A percentile compares a stretch with the other conserved stretches of the same genome.
Conservation (phyloP, 2,797 vertebrate genomes). For the Rhinophrynus dorsalis region DNA sequence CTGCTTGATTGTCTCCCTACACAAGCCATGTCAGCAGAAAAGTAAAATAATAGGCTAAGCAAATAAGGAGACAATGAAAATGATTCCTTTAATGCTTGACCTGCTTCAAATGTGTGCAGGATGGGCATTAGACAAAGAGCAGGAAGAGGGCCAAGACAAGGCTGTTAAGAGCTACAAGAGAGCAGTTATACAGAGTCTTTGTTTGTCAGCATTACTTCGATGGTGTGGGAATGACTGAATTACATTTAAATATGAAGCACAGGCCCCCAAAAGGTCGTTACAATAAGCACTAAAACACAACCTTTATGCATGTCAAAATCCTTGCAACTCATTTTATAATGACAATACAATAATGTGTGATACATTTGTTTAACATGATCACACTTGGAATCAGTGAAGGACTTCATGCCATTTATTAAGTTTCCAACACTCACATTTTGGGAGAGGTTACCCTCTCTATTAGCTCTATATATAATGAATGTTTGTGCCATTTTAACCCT, state of each 20-base stretch:
- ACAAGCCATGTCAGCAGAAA: conserved; percentile 32
- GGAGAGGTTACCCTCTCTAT: too few species aligned
- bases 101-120: conserved; percentile 35
- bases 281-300: neutral
- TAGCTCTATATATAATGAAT: too few species aligned
- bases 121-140: conserved; percentile 22
- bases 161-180: conserved; percentile 23
- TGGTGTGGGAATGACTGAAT: neutral
- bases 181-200: conserved; percentile 17
- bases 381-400: too few species aligned
- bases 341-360: too few species aligned
- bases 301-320: neutral
- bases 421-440: too few species aligned
- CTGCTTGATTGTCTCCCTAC: neutral
- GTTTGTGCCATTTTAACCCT: too few species aligned
- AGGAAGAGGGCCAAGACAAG: conserved; percentile 27
- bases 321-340: neutral
- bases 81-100: conserved; percentile 43
- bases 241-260: neutral
- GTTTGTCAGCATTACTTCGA: conserved; percentile 25
- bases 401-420: too few species aligned
- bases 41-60: conserved; percentile 17
- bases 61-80: conserved; percentile 37
- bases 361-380: too few species aligned
- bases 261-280: neutral